These are phyloP conservation scores for Paratrypauchen microcephalus DNA, from an alignment of 2,797 vertebrate species.

Conservation along the genomic window DNA sequence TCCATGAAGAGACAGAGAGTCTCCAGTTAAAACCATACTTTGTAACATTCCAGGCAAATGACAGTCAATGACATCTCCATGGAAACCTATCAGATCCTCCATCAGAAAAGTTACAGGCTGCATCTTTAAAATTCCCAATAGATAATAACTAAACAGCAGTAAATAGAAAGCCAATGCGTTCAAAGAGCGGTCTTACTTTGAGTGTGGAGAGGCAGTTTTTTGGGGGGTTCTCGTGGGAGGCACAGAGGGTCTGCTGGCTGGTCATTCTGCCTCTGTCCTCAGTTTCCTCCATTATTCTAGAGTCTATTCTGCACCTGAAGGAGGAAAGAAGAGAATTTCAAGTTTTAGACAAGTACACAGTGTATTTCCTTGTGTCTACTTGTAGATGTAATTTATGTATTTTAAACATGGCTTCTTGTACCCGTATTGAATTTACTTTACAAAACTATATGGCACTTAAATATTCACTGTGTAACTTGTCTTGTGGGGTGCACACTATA, in stretches of 20 bases:
- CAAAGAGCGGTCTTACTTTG: slow-evolving; percentile 62
- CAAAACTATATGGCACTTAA: too few species aligned
- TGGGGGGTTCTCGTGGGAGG: slow-evolving; percentile 26
- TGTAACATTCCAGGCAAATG: too few species aligned
- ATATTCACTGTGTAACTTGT: too few species aligned
- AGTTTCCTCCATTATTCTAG: slow-evolving; percentile 51
- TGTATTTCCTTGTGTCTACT: too few species aligned
- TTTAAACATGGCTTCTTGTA: too few species aligned
- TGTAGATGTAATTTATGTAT: too few species aligned
- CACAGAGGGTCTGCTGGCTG: slow-evolving; percentile 65
- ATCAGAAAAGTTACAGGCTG: background rate
- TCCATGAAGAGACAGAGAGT: too few species aligned
- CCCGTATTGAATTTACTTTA: too few species aligned
- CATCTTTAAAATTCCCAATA: background rate
- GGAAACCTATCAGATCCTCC: too few species aligned
- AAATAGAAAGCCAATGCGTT: background rate
- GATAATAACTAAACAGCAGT: background rate
- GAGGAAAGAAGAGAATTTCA: background rate
- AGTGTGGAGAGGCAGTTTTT: slow-evolving; percentile 62
- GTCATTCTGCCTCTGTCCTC: slow-evolving; percentile 51
- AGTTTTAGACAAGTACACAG: background rate
- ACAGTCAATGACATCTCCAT: too few species aligned
- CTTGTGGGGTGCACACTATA: too few species aligned
- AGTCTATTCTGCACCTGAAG: background rate
- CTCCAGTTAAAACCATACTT: too few species aligned